These are phyloP conservation scores for Chalcis sispes DNA, from an alignment of 2,888 invertebrate genomes.

Conservation along the genomic window DNA sequence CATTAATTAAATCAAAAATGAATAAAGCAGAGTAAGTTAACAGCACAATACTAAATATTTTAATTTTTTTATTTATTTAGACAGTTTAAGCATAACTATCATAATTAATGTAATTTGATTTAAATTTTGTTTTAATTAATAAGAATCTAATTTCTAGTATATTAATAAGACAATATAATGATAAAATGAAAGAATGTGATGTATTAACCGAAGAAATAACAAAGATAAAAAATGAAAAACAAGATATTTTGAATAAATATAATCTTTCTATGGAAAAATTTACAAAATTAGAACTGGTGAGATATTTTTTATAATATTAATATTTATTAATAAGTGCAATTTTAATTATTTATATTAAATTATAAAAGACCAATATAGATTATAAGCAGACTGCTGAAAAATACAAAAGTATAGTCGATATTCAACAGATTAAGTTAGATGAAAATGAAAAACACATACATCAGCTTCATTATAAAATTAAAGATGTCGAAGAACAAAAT, in stretches of 20 bases:
- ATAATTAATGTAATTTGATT: background rate
- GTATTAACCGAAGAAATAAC: slow-evolving; percentile 62
- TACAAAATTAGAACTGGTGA: slow-evolving; percentile 64
- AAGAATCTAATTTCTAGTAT: slow-evolving; percentile 60
- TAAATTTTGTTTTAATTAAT: slow-evolving; percentile 11
- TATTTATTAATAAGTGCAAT: background rate
- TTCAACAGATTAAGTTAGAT: slow-evolving; percentile 60
- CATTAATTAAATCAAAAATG: slow-evolving; percentile 41
- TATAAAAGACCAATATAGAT: slow-evolving; percentile 60
- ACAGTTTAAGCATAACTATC: background rate
- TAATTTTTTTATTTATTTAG: background rate
- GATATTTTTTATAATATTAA: slow-evolving; percentile 35
- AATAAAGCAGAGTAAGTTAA: slow-evolving; percentile 35
- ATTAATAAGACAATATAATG: slow-evolving; percentile 65
- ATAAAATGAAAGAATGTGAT: slow-evolving; percentile 67
- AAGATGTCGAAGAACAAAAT: slow-evolving; percentile 62
- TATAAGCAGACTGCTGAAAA: slow-evolving; percentile 57
- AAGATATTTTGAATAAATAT: slow-evolving; percentile 60
- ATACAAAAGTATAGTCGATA: slow-evolving; percentile 48
- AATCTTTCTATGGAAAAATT: slow-evolving; percentile 60
- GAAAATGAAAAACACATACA: slow-evolving; percentile 64
- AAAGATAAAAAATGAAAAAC: slow-evolving; percentile 59
- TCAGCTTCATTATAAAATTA: slow-evolving; percentile 66
- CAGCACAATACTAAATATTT: background rate
- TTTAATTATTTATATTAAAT: slow-evolving; percentile 6